Conservation (phyloP, 2,797 vertebrate genomes). For the Phataginus tricuspis region DNA sequence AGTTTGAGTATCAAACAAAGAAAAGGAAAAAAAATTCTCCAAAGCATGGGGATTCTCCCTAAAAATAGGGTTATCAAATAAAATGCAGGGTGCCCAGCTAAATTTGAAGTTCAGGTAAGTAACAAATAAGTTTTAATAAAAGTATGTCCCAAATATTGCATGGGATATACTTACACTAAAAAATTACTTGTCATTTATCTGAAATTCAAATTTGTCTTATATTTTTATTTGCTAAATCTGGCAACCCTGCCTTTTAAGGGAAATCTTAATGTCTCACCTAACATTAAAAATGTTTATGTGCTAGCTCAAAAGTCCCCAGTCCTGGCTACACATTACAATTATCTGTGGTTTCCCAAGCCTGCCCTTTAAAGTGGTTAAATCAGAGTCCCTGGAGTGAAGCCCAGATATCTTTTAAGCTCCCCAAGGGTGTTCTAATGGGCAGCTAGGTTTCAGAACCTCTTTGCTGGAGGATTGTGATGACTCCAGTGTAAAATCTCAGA, state of each 20-base stretch:
- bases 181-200: neutral
- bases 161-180: neutral
- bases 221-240: constrained; percentile 44
- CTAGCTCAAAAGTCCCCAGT: neutral
- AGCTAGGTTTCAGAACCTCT: neutral
- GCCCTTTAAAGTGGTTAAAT: neutral
- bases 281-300: constrained; percentile 1
- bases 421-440: neutral
- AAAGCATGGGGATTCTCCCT: neutral
- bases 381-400: neutral
- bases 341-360: neutral
- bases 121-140: constrained; percentile 21
- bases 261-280: neutral
- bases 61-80: neutral
- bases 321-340: neutral
- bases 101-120: neutral
- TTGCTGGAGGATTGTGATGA: neutral
- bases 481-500: neutral
- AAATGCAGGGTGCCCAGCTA: neutral
- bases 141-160: constrained; percentile 9
- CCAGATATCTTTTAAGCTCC: neutral
- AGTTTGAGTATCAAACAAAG: neutral
- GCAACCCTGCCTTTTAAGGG: neutral
- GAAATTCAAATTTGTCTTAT: constrained; percentile 1
- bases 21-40: neutral